Evolutionary conservation across 2,113 vertebrate genomes (phyloP).

Genomic region (Balaenoptera acutorostrata): DNA sequence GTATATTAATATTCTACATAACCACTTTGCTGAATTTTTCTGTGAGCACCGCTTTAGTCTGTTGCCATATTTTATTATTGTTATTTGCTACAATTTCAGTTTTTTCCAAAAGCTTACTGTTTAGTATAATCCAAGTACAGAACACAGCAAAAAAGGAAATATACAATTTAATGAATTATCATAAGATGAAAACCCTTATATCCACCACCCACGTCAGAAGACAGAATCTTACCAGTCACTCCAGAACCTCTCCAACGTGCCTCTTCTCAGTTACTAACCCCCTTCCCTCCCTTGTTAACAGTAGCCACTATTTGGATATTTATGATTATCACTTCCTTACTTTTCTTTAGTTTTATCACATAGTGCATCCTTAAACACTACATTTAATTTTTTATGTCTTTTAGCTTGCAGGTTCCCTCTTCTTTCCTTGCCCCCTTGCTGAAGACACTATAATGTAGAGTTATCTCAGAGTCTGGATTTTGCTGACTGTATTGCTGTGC

Average conservation of each 20-base stretch:
- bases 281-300: not conserved
- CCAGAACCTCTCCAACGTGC: not conserved
- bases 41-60: not conserved
- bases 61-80: not conserved
- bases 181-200: not conserved
- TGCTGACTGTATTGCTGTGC: not conserved
- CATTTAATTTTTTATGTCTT: not conserved
- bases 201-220: not conserved
- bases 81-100: not conserved
- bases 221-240: not conserved
- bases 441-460: not conserved
- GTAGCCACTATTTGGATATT: not conserved
- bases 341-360: not conserved
- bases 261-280: not conserved
- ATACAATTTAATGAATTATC: not conserved
- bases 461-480: not conserved
- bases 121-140: constrained; percentile 2
- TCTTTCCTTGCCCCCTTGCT: not conserved
- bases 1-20: not conserved
- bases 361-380: not conserved
- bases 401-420: not conserved
- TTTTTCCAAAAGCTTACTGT: not conserved
- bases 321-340: not conserved
- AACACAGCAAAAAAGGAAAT: not conserved
- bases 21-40: not conserved